These are phyloP conservation scores for Caranx ignobilis DNA, from an alignment of 2,113 vertebrate genomes.

Conservation along the genomic window DNA sequence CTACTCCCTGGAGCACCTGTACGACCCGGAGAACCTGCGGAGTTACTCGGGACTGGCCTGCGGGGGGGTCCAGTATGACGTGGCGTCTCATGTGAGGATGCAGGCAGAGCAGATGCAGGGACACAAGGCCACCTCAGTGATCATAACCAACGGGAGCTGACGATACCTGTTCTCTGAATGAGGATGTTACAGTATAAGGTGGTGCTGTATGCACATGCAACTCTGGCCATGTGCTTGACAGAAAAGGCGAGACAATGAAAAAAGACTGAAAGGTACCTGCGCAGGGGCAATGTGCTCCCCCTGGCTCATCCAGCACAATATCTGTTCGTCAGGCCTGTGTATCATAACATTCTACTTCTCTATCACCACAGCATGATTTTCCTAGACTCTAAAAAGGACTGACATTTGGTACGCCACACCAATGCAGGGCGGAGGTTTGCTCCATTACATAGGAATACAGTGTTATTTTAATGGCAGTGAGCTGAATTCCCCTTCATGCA, in stretches of 20 bases:
- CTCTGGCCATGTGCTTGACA: conserved; percentile 47
- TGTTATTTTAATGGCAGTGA: conserved; percentile 53
- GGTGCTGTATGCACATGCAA: conserved; percentile 36
- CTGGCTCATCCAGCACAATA: conserved; percentile 44
- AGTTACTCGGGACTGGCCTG: conserved; percentile 92
- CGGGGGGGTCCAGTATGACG: conserved; percentile 90
- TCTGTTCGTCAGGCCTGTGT: conserved; percentile 47
- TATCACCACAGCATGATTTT: conserved; percentile 43
- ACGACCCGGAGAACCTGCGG: conserved; percentile 93
- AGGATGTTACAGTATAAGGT: conserved; percentile 34
- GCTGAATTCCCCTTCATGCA: conserved; percentile 45
- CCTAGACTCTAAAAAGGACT: conserved; percentile 44
- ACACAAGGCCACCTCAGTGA: conserved; percentile 99
- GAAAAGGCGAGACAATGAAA: conserved; percentile 22
- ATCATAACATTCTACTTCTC: conserved; percentile 25
- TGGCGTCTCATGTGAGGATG: conserved; percentile 96
- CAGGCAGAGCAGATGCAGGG: conserved; percentile 95
- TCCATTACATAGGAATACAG: conserved; percentile 53
- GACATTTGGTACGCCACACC: conserved; percentile 3
- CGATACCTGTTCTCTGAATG: conserved; percentile 57
- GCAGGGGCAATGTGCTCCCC: conserved; percentile 20
- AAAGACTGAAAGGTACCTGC: conserved; percentile 17
- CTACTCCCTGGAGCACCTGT: conserved; percentile 97
- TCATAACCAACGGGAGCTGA: conserved; percentile 99
- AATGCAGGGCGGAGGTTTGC: conserved; percentile 29